These are phyloP conservation scores for Cladorhizidae sp. DNA, from an alignment of 37 sponge, comb jelly and placozoan genomes.

Conservation along the genomic window DNA sequence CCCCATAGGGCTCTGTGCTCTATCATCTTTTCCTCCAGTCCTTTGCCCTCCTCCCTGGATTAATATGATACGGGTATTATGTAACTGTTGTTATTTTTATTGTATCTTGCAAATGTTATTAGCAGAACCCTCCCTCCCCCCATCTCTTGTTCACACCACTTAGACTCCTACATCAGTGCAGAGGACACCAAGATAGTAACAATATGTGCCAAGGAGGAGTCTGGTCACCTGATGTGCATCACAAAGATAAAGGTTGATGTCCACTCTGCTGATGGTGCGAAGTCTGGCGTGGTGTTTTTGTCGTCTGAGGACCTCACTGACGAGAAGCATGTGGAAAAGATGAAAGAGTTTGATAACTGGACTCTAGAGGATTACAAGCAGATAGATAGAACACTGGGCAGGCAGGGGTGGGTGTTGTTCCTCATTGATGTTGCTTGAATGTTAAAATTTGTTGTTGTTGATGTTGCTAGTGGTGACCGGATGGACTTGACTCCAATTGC, in stretches of 20 bases:
- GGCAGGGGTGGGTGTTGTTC: background rate
- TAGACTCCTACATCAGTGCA: slow-evolving; percentile 48
- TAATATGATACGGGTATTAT: background rate
- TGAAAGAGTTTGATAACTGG: slow-evolving; percentile 30
- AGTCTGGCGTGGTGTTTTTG: slow-evolving; percentile 40
- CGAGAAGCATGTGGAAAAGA: slow-evolving; percentile 21
- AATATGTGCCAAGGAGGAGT: slow-evolving; percentile 30
- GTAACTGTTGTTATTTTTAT: too few relatives aligned
- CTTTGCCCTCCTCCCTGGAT: background rate
- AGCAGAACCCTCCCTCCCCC: too few relatives aligned
- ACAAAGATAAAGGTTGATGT: slow-evolving; percentile 48
- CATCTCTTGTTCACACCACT: background rate
- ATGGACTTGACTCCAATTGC: slow-evolving; percentile 17
- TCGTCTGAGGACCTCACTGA: slow-evolving; percentile 9
- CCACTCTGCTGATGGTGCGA: slow-evolving; percentile 38
- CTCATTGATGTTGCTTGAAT: background rate
- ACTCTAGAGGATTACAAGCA: slow-evolving; percentile 41
- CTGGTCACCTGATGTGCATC: slow-evolving; percentile 7
- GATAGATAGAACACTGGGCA: background rate
- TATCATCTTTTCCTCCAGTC: background rate
- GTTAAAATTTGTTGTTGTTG: background rate
- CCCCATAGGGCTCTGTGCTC: too few relatives aligned
- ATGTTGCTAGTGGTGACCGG: background rate
- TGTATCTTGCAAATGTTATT: too few relatives aligned
- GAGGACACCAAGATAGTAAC: slow-evolving; percentile 53